These are phyloP conservation scores for Hetaerina titia DNA, from an alignment of 2,888 invertebrate species.

Conservation along the genomic window DNA sequence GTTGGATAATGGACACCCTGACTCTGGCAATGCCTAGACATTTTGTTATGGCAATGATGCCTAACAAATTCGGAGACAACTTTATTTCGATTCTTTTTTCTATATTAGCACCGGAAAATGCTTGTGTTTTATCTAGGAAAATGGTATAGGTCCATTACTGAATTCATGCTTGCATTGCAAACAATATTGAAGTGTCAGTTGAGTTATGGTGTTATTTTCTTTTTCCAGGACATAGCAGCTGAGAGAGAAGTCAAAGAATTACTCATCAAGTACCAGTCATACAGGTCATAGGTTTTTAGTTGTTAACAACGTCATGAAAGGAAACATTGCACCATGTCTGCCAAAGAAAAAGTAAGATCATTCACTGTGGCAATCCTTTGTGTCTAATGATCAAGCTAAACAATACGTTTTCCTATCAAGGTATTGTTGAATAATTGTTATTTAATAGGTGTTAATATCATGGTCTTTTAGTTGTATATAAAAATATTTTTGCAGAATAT, in stretches of 20 bases:
- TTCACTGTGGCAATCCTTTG: not conserved
- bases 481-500: constrained; percentile 5
- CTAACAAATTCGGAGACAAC: too few relatives aligned
- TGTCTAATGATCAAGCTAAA: not conserved
- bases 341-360: not conserved
- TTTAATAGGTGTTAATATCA: not conserved
- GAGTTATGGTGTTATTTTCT: constrained; percentile 64
- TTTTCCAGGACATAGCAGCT: constrained; percentile 74
- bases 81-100: too few relatives aligned
- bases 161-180: too few relatives aligned
- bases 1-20: too few relatives aligned
- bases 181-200: too few relatives aligned
- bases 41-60: too few relatives aligned
- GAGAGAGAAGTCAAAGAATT: constrained; percentile 72
- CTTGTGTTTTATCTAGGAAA: not conserved
- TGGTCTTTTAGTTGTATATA: constrained; percentile 27
- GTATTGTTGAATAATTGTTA: constrained; percentile 11
- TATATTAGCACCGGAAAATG: too few relatives aligned
- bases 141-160: not conserved
- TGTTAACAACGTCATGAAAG: not conserved
- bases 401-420: not conserved
- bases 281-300: not conserved
- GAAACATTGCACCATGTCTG: constrained; percentile 15
- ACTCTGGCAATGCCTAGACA: too few relatives aligned
- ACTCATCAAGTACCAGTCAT: constrained; percentile 70